Conservation (phyloP, 2,888 invertebrate genomes). For the Neoaliturus tenellus region DNA sequence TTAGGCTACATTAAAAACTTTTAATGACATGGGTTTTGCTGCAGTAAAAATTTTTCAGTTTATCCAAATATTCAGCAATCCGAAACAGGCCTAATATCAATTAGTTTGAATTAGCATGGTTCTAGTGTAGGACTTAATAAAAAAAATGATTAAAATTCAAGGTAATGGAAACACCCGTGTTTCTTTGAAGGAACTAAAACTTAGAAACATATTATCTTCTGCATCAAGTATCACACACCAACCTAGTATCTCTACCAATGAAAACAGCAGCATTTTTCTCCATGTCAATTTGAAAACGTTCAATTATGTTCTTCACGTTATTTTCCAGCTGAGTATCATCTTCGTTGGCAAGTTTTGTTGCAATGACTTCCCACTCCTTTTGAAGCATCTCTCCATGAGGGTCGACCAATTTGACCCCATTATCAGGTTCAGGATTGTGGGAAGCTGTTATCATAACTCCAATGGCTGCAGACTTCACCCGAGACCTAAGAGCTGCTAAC, state of each 20-base stretch:
- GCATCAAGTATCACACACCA: slow-evolving; percentile 59
- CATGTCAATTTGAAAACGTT: slow-evolving; percentile 84
- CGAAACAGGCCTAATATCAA: too few relatives aligned
- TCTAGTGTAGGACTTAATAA: too few relatives aligned
- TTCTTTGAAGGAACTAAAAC: too few relatives aligned
- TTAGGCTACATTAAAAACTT: too few relatives aligned
- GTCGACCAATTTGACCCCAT: slow-evolving; percentile 97
- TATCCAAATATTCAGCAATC: too few relatives aligned
- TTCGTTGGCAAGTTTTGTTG: slow-evolving; percentile 91
- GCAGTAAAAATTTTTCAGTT: too few relatives aligned
- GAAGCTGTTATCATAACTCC: slow-evolving; percentile 99
- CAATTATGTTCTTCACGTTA: slow-evolving; percentile 82
- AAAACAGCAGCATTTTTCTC: slow-evolving; percentile 83
- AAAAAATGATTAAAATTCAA: too few relatives aligned
- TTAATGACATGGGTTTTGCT: too few relatives aligned
- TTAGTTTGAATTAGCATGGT: too few relatives aligned
- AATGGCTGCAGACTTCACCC: slow-evolving; percentile 86
- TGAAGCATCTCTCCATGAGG: slow-evolving; percentile 98
- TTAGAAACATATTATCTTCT: too few relatives aligned
- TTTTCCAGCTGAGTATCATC: slow-evolving; percentile 81
- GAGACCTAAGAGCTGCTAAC: slow-evolving; percentile 92
- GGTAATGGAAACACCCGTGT: too few relatives aligned
- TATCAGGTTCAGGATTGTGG: slow-evolving; percentile 97
- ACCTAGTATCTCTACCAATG: slow-evolving; percentile 90
- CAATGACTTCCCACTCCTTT: slow-evolving; percentile 92